Percentiles rank a stretch among this genome's conserved stretches.
Conservation (phyloP, 2,888 invertebrate species). For the Oxyscelio sp. region DNA sequence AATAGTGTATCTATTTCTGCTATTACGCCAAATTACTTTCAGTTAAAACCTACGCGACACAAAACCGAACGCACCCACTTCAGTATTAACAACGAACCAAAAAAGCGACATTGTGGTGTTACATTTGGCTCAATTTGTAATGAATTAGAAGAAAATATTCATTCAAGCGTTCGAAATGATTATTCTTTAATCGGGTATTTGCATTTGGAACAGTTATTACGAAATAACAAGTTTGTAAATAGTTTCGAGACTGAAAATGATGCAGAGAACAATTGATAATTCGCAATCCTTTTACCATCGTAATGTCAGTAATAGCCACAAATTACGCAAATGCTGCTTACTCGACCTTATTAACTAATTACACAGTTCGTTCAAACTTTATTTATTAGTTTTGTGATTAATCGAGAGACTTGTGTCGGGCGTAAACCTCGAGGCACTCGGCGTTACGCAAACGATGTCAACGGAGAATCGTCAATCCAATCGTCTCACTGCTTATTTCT, state of each 20-base stretch:
- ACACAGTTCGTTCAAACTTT: conserved; percentile 56
- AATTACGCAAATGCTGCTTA: conserved; percentile 67
- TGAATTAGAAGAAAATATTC: conserved; percentile 51
- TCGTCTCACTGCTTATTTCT: conserved; percentile 56
- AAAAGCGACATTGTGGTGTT: conserved; percentile 39
- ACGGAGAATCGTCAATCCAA: conserved; percentile 60
- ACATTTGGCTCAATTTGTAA: conserved; percentile 37
- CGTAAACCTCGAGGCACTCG: conserved; percentile 51
- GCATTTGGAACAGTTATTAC: conserved; percentile 54
- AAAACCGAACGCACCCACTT: conserved; percentile 45
- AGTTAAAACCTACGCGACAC: conserved; percentile 41
- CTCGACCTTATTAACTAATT: conserved; percentile 69
- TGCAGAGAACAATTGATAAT: conserved; percentile 60
- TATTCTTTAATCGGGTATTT: conserved; percentile 40
- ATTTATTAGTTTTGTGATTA: conserved; percentile 71
- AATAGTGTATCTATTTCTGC: conserved; percentile 18
- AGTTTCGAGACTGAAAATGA: conserved; percentile 57
- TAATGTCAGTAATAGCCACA: conserved; percentile 38
- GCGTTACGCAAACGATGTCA: conserved; percentile 78
- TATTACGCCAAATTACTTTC: conserved; percentile 46
- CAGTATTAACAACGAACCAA: conserved; percentile 33
- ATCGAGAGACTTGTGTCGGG: conserved; percentile 51
- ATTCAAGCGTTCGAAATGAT: conserved; percentile 45
- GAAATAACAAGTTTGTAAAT: conserved; percentile 56
- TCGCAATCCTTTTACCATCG: conserved; percentile 59